Conservation (phyloP, 2,797 vertebrate genomes). For the Mallotus villosus region DNA sequence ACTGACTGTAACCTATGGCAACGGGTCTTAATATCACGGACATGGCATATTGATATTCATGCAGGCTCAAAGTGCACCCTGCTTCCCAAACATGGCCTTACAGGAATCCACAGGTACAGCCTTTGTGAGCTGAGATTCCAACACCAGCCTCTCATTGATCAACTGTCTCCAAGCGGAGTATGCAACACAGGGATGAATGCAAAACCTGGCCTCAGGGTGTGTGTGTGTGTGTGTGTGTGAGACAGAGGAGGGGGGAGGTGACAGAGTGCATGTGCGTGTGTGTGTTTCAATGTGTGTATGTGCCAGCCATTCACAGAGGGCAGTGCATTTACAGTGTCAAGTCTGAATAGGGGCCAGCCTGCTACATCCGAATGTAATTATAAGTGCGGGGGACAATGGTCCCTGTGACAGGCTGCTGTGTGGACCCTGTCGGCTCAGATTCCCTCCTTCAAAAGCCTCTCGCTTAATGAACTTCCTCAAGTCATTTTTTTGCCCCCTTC, state of each 20-base stretch:
- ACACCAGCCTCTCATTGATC: slow-evolving; percentile 1
- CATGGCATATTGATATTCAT: slow-evolving; percentile 6
- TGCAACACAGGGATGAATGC: neutral
- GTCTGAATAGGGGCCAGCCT: slow-evolving; percentile 57
- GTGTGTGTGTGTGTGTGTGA: neutral
- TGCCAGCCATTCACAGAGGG: neutral
- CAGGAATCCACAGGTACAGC: slow-evolving; percentile 1
- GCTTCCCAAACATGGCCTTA: slow-evolving; percentile 13
- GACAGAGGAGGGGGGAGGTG: neutral
- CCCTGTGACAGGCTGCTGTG: slow-evolving; percentile 59
- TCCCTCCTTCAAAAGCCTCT: slow-evolving; percentile 75
- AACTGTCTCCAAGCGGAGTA: neutral
- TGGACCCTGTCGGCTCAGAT: slow-evolving; percentile 64
- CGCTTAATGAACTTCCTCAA: slow-evolving; percentile 85
- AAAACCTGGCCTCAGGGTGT: neutral
- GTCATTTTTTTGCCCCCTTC: slow-evolving; percentile 16
- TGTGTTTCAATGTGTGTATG: neutral
- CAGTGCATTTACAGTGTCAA: slow-evolving; percentile 48
- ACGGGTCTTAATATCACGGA: slow-evolving; percentile 13
- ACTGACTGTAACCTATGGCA: slow-evolving; percentile 21
- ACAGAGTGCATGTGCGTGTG: neutral
- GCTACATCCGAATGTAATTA: slow-evolving; percentile 70
- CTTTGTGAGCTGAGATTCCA: neutral
- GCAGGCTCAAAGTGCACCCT: slow-evolving; percentile 23
- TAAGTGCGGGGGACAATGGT: slow-evolving; percentile 66